phyloP scores from a whole-genome alignment of 2,888 invertebrate genomes.

The Spicauda simplicius region DNA sequence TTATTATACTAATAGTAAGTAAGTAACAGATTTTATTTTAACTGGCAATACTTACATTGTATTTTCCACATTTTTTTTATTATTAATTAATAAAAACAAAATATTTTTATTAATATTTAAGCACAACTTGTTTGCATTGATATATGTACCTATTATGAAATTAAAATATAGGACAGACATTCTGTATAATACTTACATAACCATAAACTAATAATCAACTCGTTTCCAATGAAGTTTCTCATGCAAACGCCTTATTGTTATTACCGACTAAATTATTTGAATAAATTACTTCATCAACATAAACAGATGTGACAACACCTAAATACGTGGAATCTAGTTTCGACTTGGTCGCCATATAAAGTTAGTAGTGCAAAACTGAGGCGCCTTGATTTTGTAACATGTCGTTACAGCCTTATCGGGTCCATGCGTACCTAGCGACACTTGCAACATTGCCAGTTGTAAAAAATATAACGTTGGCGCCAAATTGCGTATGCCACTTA shows the following conservation, averaged over 20 bases:
- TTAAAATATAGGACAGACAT: too few relatives aligned
- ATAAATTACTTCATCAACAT: background rate
- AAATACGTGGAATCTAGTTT: background rate
- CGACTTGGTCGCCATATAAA: constrained; percentile 29
- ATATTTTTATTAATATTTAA: too few relatives aligned
- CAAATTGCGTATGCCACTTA: constrained; percentile 31
- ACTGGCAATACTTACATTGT: too few relatives aligned
- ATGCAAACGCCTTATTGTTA: background rate
- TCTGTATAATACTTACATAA: too few relatives aligned
- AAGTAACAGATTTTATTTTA: too few relatives aligned
- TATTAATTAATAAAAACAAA: too few relatives aligned
- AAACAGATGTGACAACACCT: constrained; percentile 6
- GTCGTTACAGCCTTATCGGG: constrained; percentile 40
- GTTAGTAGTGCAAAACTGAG: constrained; percentile 20
- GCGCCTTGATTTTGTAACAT: constrained; percentile 37
- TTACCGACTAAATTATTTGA: background rate
- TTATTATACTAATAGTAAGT: too few relatives aligned
- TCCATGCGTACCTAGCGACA: constrained; percentile 34
- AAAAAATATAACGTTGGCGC: constrained; percentile 36
- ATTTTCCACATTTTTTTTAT: too few relatives aligned
- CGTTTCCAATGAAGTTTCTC: too few relatives aligned
- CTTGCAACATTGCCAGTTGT: constrained; percentile 37
- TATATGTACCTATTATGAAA: too few relatives aligned
- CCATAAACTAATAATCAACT: too few relatives aligned
- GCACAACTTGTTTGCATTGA: too few relatives aligned